These are phyloP conservation scores for Agrypnus murinus DNA, from an alignment of 2,888 invertebrate genomes.

Conservation along the genomic window DNA sequence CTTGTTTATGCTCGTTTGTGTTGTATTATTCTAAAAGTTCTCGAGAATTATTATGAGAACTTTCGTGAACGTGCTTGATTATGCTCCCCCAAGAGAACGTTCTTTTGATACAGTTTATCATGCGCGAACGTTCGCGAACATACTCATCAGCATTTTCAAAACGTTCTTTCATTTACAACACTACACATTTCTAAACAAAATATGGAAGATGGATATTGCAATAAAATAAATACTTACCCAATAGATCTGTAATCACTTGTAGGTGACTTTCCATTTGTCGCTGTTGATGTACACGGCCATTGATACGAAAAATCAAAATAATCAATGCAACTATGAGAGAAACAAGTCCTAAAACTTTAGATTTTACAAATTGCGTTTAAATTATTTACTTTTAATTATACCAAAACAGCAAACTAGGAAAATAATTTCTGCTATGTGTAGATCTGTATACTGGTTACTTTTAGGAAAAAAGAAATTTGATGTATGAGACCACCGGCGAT, in stretches of 20 bases:
- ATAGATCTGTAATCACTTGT: constrained; percentile 80
- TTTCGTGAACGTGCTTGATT: too few relatives aligned
- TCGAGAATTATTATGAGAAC: too few relatives aligned
- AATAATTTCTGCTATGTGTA: constrained; percentile 78
- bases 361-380: background rate
- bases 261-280: constrained; percentile 79
- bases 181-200: too few relatives aligned
- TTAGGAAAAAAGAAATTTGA: constrained; percentile 84
- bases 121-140: too few relatives aligned
- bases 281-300: constrained; percentile 76
- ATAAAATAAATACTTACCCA: constrained; percentile 71
- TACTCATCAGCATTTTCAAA: too few relatives aligned
- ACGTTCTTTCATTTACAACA: too few relatives aligned
- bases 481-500: constrained; percentile 77
- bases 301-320: constrained; percentile 78
- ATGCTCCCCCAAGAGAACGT: too few relatives aligned
- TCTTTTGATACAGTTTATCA: too few relatives aligned
- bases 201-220: too few relatives aligned
- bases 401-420: constrained; percentile 79
- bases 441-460: constrained; percentile 78
- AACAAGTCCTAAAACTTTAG: constrained; percentile 71
- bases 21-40: too few relatives aligned
- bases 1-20: too few relatives aligned
- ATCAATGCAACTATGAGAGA: constrained; percentile 78
- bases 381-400: constrained; percentile 52